phyloP scores from a whole-genome alignment of 1,140 invertebrate genomes.

The Lordiphosa clarofinis region DNA sequence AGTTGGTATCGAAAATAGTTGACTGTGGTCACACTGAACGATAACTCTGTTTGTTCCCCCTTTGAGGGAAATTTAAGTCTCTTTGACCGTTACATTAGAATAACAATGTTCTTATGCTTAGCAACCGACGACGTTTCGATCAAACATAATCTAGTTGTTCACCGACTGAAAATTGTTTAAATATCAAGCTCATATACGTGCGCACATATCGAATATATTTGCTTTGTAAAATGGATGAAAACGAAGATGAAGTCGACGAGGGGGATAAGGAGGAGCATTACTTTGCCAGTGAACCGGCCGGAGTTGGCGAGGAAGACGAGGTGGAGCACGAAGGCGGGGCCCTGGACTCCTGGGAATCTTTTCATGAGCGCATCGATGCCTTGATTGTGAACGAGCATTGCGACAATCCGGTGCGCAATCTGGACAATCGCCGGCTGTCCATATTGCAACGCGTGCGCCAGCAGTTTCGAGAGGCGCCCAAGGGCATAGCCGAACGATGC shows the following conservation, averaged over 20 bases:
- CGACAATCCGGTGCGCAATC: conserved; percentile 22
- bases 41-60: too few species aligned
- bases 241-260: conserved; percentile 46
- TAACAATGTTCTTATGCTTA: too few species aligned
- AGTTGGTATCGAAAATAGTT: too few species aligned
- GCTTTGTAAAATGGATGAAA: conserved; percentile 29
- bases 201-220: too few species aligned
- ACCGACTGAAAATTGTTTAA: too few species aligned
- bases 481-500: conserved; percentile 32
- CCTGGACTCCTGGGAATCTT: conserved; percentile 52
- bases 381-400: conserved; percentile 44
- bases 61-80: too few species aligned
- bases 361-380: conserved; percentile 49
- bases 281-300: conserved; percentile 10
- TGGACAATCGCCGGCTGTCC: conserved; percentile 40
- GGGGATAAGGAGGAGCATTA: conserved; percentile 23
- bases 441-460: conserved; percentile 36
- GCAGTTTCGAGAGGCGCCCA: conserved; percentile 38
- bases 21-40: too few species aligned
- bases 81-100: too few species aligned
- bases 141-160: too few species aligned
- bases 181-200: too few species aligned
- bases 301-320: conserved; percentile 22
- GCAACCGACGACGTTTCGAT: too few species aligned
- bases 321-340: conserved; percentile 3